These are phyloP conservation scores for Lasioglossum zephyrum DNA, from an alignment of 2,888 invertebrate genomes.

Conservation along the genomic window DNA sequence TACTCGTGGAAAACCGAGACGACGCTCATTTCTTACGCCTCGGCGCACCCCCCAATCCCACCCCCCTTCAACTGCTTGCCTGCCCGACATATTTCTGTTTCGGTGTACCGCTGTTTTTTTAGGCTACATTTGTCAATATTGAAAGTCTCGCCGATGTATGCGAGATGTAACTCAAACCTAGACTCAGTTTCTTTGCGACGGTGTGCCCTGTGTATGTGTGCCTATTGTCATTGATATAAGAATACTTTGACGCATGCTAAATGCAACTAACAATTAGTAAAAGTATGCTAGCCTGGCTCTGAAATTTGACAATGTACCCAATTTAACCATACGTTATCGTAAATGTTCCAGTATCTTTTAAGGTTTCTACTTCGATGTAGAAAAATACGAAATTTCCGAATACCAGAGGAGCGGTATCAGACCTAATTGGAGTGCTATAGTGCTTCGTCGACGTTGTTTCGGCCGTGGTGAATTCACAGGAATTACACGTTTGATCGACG, in stretches of 20 bases:
- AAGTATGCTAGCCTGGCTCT: no score
- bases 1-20: slow-evolving; percentile 34
- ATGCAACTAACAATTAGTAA: no score
- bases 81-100: neutral
- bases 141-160: neutral
- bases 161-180: no score
- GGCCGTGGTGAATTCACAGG: neutral
- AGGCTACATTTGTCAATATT: neutral
- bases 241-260: no score
- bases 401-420: neutral
- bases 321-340: neutral
- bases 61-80: neutral
- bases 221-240: no score
- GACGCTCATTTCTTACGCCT: slow-evolving; percentile 21
- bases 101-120: neutral
- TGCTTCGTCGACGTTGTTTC: neutral
- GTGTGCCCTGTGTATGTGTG: no score
- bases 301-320: neutral
- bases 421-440: neutral
- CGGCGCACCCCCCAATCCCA: neutral
- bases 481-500: slow-evolving; percentile 8
- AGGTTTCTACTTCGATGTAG: neutral
- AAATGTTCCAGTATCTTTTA: neutral
- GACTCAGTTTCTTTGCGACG: no score
- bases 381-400: neutral